A percentile compares a stretch with the other conserved stretches of the same genome.
Conservation (phyloP, 1,140 invertebrate species). For the Sinonovacula constricta region DNA sequence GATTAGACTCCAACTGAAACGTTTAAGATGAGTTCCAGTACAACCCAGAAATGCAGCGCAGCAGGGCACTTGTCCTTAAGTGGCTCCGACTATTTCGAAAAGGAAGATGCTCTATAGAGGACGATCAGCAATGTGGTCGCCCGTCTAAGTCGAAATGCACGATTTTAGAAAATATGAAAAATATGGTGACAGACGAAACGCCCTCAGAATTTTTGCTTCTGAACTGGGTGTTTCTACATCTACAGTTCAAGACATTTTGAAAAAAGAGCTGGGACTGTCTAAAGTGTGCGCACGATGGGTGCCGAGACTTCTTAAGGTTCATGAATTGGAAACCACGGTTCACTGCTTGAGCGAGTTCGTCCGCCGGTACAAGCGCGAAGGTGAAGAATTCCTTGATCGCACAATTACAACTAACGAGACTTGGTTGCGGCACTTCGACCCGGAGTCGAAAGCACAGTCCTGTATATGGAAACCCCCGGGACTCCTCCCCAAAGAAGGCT, state of each 20-base stretch:
- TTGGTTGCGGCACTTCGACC: too few species aligned
- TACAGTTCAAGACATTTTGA: constrained; percentile 15
- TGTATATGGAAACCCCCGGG: too few species aligned
- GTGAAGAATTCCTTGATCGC: too few species aligned
- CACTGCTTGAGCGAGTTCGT: too few species aligned
- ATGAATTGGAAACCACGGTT: too few species aligned
- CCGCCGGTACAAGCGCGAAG: too few species aligned
- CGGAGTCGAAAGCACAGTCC: too few species aligned
- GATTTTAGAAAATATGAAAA: constrained; percentile 10
- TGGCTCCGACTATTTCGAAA: constrained; percentile 12
- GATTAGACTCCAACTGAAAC: constrained; percentile 12
- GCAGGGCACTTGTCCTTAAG: constrained; percentile 14
- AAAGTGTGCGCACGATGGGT: too few species aligned
- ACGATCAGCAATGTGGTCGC: not conserved
- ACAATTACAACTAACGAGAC: too few species aligned
- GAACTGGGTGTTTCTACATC: constrained; percentile 21
- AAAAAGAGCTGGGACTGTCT: constrained; percentile 2
- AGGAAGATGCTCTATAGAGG: too few species aligned
- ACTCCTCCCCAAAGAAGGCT: too few species aligned
- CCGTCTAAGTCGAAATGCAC: constrained; percentile 6
- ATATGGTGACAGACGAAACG: constrained; percentile 8
- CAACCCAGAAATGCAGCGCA: not conserved
- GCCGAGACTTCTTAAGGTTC: too few species aligned
- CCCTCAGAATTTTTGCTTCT: constrained; percentile 18
- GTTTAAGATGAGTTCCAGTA: not conserved